phyloP scores from a whole-genome alignment of 2,113 vertebrate genomes.

The Fulica atra region DNA sequence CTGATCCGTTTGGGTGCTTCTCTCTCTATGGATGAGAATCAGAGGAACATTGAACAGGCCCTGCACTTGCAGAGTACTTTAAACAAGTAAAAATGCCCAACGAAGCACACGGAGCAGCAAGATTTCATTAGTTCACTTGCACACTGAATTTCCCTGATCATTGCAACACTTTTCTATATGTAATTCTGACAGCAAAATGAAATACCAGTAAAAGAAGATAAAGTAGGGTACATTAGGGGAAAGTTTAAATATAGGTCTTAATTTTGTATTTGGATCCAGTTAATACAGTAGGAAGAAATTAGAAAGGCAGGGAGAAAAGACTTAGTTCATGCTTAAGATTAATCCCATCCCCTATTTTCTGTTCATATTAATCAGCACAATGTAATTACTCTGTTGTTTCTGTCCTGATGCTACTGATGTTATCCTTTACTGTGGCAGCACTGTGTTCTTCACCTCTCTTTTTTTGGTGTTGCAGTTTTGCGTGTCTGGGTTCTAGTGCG shows the following conservation, averaged over 20 bases:
- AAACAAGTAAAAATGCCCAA: not conserved
- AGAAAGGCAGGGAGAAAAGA: not conserved
- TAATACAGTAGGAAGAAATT: not conserved
- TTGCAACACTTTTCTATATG: not conserved
- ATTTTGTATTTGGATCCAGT: not conserved
- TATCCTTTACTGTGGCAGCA: not conserved
- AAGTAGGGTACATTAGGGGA: not conserved
- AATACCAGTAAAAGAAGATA: not conserved
- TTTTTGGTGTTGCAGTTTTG: not conserved
- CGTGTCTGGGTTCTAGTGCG: too few relatives aligned
- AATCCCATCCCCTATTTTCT: not conserved
- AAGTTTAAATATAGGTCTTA: not conserved
- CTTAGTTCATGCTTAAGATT: not conserved
- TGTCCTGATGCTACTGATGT: not conserved
- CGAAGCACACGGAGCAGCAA: not conserved
- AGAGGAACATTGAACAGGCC: not conserved
- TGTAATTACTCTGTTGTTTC: not conserved
- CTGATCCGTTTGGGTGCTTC: not conserved
- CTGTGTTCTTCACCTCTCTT: accelerated
- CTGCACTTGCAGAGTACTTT: not conserved
- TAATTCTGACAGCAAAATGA: not conserved
- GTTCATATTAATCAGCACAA: not conserved
- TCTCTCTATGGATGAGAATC: not conserved
- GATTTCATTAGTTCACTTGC: not conserved
- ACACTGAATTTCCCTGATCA: not conserved